Conservation (phyloP, 2,888 invertebrate species). For the Branchipolynoe longqiensis region DNA sequence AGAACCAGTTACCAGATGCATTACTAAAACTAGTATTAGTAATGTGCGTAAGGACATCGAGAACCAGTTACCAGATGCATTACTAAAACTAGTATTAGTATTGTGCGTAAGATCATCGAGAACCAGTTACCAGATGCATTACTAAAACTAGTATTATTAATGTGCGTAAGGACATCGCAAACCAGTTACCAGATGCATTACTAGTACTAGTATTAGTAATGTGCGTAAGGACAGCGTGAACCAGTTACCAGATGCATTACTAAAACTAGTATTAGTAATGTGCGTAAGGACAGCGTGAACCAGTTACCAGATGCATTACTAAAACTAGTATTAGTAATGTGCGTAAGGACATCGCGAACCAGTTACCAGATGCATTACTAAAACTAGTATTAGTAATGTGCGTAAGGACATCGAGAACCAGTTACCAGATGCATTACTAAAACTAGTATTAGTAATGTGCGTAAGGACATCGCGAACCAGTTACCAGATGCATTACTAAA, state of each 20-base stretch:
- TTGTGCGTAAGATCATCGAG: background rate
- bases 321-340: background rate
- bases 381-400: no score
- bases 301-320: background rate
- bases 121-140: background rate
- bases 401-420: background rate
- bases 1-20: background rate
- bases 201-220: no score
- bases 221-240: background rate
- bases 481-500: no score
- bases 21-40: background rate
- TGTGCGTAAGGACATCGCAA: background rate
- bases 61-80: background rate
- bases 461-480: background rate
- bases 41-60: background rate
- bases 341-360: background rate
- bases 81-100: no score
- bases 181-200: background rate
- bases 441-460: no score
- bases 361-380: background rate
- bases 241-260: background rate
- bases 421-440: background rate
- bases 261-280: background rate
- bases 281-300: background rate
- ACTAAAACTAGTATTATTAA: background rate